A percentile compares a stretch with the other conserved stretches of the same genome.
Evolutionary conservation across 2,888 invertebrate species (phyloP).

Genomic region (Agrilus cyanescens): DNA sequence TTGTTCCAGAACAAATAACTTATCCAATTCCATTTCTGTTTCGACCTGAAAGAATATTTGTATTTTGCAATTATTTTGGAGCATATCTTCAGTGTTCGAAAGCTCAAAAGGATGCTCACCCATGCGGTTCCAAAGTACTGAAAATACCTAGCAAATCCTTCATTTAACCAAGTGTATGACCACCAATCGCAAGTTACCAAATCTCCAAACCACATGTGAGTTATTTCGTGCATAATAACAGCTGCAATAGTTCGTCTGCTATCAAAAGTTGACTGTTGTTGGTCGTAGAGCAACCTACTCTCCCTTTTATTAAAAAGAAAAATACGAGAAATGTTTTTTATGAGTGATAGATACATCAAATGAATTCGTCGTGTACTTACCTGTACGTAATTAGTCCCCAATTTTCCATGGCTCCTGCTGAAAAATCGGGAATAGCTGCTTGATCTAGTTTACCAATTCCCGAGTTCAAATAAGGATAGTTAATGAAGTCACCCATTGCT

Average conservation of each 20-base stretch:
- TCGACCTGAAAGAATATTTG: constrained; percentile 39
- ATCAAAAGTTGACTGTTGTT: constrained; percentile 38
- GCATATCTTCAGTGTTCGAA: neutral
- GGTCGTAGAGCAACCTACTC: constrained; percentile 42
- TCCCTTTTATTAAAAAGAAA: constrained; percentile 37
- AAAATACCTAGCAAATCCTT: constrained; percentile 62
- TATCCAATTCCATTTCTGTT: constrained; percentile 48
- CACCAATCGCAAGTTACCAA: constrained; percentile 65
- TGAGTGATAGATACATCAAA: neutral
- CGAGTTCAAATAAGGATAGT: constrained; percentile 41
- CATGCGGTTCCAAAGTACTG: constrained; percentile 53
- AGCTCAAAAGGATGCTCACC: constrained; percentile 28
- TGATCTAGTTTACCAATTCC: constrained; percentile 65
- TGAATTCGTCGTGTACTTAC: constrained; percentile 31
- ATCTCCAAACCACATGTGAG: constrained; percentile 78
- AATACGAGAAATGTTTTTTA: neutral
- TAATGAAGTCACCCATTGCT: constrained; percentile 47
- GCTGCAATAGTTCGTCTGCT: constrained; percentile 53
- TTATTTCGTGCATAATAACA: constrained; percentile 63
- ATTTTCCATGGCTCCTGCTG: constrained; percentile 83
- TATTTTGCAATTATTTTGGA: constrained; percentile 12
- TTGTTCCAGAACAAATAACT: constrained; percentile 59
- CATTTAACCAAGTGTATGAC: constrained; percentile 63
- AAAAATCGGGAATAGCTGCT: constrained; percentile 76
- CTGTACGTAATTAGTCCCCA: constrained; percentile 80